Evolutionary conservation across 2,888 invertebrate genomes (phyloP).

Genomic region (Trimorus sp.): DNA sequence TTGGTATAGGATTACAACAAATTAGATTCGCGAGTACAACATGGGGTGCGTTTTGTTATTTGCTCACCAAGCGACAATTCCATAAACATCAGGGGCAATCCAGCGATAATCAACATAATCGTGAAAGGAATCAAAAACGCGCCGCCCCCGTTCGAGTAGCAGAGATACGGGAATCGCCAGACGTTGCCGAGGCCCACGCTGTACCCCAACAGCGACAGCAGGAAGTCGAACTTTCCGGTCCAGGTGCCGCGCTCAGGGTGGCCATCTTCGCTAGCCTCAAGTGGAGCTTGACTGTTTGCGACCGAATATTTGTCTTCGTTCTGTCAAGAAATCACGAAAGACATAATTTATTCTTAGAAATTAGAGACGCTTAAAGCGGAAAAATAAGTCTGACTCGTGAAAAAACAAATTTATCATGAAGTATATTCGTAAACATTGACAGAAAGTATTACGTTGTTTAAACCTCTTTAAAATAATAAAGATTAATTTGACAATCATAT

Average conservation of each 20-base stretch:
- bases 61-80: conserved; percentile 87
- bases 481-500: no score
- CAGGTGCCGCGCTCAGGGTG: conserved; percentile 87
- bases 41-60: neutral
- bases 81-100: conserved; percentile 92
- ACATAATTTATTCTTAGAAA: no score
- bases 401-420: no score
- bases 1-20: no score
- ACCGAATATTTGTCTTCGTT: conserved; percentile 82
- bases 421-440: no score
- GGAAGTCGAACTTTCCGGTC: conserved; percentile 89
- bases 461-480: no score
- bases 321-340: conserved; percentile 67
- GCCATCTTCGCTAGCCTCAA: conserved; percentile 79
- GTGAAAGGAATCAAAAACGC: conserved; percentile 93
- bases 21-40: neutral
- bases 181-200: conserved; percentile 89
- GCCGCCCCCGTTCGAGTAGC: conserved; percentile 90
- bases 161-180: conserved; percentile 89
- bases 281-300: conserved; percentile 82
- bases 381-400: no score
- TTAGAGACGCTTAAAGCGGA: no score
- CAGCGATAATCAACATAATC: conserved; percentile 90
- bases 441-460: no score
- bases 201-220: conserved; percentile 87